A percentile compares a stretch with the other conserved stretches of the same genome.
These are phyloP conservation scores for Ceriagrion tenellum DNA, from an alignment of 2,888 invertebrate species.

Conservation along the genomic window DNA sequence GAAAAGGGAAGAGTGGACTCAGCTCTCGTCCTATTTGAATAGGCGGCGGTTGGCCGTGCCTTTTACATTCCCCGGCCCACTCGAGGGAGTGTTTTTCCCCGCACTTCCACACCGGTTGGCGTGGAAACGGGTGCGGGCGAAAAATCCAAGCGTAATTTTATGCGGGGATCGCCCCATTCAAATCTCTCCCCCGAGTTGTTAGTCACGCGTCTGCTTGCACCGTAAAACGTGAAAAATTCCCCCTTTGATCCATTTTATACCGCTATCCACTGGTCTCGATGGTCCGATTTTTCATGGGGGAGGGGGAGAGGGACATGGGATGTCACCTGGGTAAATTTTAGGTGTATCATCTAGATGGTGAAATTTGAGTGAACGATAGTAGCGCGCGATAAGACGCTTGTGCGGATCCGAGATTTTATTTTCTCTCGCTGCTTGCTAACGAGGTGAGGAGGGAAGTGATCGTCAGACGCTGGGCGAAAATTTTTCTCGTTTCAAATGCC, in stretches of 20 bases:
- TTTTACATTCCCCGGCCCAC: not conserved
- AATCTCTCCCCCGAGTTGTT: constrained; percentile 28
- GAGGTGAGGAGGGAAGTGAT: not conserved
- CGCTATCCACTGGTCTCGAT: not conserved
- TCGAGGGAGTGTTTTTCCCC: no score
- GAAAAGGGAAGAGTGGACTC: constrained; percentile 16
- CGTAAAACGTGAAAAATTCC: constrained; percentile 33
- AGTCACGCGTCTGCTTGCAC: constrained; percentile 30
- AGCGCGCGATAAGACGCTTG: not conserved
- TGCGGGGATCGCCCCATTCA: not conserved
- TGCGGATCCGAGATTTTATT: not conserved
- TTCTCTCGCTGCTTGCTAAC: not conserved
- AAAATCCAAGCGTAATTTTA: constrained; percentile 28
- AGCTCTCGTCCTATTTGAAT: constrained; percentile 14
- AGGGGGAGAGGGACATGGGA: not conserved
- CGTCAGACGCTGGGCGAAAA: not conserved
- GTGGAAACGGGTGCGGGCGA: not conserved
- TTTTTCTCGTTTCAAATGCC: no score
- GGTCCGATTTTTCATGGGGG: not conserved
- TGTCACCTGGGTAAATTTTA: not conserved
- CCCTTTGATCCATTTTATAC: constrained; percentile 22
- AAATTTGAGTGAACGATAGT: not conserved
- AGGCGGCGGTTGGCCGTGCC: not conserved
- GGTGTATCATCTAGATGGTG: not conserved
- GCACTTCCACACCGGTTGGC: not conserved